These are phyloP conservation scores for Rhyacophila evoluta DNA, from an alignment of 2,888 invertebrate species.

Conservation along the genomic window DNA sequence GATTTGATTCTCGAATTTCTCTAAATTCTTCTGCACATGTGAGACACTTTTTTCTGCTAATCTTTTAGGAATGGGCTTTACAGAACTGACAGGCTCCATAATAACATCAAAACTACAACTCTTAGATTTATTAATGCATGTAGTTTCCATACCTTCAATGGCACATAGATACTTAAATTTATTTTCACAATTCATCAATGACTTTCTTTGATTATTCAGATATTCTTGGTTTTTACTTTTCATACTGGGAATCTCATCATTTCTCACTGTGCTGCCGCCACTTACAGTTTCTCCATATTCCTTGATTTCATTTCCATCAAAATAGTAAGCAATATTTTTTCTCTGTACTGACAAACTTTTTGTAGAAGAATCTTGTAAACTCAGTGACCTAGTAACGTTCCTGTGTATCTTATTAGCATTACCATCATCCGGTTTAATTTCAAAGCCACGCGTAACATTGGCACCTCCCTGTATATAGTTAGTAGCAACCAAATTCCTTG, in stretches of 20 bases:
- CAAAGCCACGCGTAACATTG: slow-evolving; percentile 65
- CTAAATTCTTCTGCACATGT: slow-evolving; percentile 71
- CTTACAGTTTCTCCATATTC: slow-evolving; percentile 60
- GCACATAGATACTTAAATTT: slow-evolving; percentile 66
- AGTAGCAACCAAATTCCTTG: slow-evolving; percentile 42
- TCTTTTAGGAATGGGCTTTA: slow-evolving; percentile 67
- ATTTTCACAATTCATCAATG: slow-evolving; percentile 64
- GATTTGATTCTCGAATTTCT: slow-evolving; percentile 73
- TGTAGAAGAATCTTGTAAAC: slow-evolving; percentile 64
- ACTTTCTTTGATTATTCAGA: slow-evolving; percentile 67
- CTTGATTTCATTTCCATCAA: slow-evolving; percentile 65
- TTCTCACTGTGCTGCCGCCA: slow-evolving; percentile 61
- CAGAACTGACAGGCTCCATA: slow-evolving; percentile 63
- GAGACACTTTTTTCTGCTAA: slow-evolving; percentile 67
- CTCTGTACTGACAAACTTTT: slow-evolving; percentile 58
- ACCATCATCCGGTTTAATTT: slow-evolving; percentile 59
- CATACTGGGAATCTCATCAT: slow-evolving; percentile 71
- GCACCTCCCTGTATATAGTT: slow-evolving; percentile 40
- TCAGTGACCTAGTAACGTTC: slow-evolving; percentile 66
- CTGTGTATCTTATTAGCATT: slow-evolving; percentile 60
- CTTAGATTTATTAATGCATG: slow-evolving; percentile 66
- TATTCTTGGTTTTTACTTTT: slow-evolving; percentile 70
- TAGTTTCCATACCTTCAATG: slow-evolving; percentile 66
- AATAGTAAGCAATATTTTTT: slow-evolving; percentile 69
- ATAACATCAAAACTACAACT: slow-evolving; percentile 70